Evolutionary conservation across 2,113 vertebrate species (phyloP).

Genomic region (Psilopsiagon aymara): DNA sequence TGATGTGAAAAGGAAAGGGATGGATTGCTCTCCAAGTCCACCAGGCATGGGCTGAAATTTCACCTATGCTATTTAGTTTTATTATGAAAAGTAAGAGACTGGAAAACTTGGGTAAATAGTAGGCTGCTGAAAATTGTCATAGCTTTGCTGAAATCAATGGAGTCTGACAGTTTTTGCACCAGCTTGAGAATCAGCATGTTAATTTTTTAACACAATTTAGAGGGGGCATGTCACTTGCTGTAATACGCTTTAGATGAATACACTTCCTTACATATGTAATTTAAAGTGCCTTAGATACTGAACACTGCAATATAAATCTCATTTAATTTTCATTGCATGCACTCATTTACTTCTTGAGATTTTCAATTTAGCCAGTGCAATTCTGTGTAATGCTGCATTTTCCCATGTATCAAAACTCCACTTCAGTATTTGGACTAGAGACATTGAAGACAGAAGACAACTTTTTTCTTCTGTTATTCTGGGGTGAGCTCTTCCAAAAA

Average conservation of each 20-base stretch:
- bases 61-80: not conserved
- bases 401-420: not conserved
- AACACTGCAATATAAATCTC: conserved; percentile 25
- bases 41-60: not conserved
- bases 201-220: conserved; percentile 46
- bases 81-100: not conserved
- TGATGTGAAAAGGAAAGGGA: not conserved
- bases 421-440: not conserved
- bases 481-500: not conserved
- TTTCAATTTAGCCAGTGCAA: not conserved
- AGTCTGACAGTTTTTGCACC: conserved; percentile 48
- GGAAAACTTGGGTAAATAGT: not conserved
- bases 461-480: not conserved
- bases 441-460: not conserved
- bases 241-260: conserved; percentile 17
- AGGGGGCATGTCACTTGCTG: not conserved
- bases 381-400: not conserved
- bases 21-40: not conserved
- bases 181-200: conserved; percentile 40
- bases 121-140: conserved; percentile 13
- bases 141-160: conserved; percentile 23
- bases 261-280: conserved; percentile 37
- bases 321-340: conserved; percentile 28
- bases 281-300: conserved; percentile 34
- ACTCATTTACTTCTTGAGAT: not conserved